Evolutionary conservation across 2,797 vertebrate genomes (phyloP), one percentile per base, ranked within the genome.

Genomic region (Naso thynnoides): DNA sequence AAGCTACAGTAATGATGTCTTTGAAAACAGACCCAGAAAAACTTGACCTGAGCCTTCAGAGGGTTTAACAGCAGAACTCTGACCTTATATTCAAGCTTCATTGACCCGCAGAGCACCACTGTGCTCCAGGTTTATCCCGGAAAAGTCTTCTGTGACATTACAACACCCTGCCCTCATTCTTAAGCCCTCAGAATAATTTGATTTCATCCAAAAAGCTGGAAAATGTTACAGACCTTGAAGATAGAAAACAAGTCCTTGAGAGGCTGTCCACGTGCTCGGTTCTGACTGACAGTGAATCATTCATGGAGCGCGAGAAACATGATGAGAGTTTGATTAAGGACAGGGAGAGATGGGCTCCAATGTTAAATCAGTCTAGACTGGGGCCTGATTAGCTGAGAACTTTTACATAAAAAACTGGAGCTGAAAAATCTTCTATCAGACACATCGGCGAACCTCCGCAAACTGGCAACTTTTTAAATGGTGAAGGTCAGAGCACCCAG

Each of bases 281-380:
- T 63, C 77, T 86, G 88, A 86, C 88, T 45, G 88, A 91, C 87
- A 86, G 89, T 90, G 87, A 91, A 92, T 91, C 86, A 88, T 89
- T 84, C 82, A 84, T 84, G 79, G 79, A 54, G 77, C 0, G 38
- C 81, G 59, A 67, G 72, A 85, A 86, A 84, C 82, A 89, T 90
- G 87, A 89, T 90, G 92, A 93, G 87, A 62, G 83, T 79, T 76
- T 91, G 88, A 92, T 92, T 92, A 87, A 88, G 84, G 84, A 81
- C 75, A 69, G 62, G 65, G 58, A 81, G 80, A 78, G 8, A 75
- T 55, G 70, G 70, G 70, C 83, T 85, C 50, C 60, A 59, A 68
- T 73, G 84, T 76, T 81, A 85, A 89, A 88, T 87, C 84, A 89
- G 76, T 67, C 81, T 71, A 82, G 79, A 65, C 76, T 62, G 70